Evolutionary conservation across 2,797 vertebrate species (phyloP).

Genomic region (Oryzias sinensis): DNA sequence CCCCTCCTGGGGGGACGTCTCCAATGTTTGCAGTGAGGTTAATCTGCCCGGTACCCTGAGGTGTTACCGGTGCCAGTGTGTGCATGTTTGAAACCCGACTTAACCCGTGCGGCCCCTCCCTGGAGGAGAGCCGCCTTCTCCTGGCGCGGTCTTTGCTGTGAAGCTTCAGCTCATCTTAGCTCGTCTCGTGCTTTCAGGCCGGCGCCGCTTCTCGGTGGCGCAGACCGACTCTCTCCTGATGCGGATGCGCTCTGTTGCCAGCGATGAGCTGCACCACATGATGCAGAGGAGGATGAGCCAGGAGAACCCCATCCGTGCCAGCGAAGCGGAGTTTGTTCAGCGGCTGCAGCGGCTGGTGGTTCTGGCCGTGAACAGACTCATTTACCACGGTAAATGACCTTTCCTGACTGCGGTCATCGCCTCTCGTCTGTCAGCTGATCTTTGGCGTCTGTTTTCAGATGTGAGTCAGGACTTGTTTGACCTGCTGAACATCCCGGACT

Average conservation of each 20-base stretch:
- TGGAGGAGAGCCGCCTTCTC: too few relatives aligned
- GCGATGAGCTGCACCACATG: slow-evolving; percentile 92
- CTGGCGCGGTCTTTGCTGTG: too few relatives aligned
- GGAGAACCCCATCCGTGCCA: slow-evolving; percentile 89
- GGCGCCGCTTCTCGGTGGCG: slow-evolving; percentile 84
- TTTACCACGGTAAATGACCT: slow-evolving; percentile 85
- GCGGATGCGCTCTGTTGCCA: slow-evolving; percentile 93
- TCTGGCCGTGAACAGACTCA: slow-evolving; percentile 90
- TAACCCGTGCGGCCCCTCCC: slow-evolving; percentile 6
- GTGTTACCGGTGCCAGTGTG: slow-evolving; percentile 62
- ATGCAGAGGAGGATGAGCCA: slow-evolving; percentile 96
- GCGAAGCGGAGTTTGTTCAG: slow-evolving; percentile 89
- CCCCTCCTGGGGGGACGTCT: slow-evolving; percentile 55
- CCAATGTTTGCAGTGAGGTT: slow-evolving; percentile 57
- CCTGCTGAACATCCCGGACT: slow-evolving; percentile 87
- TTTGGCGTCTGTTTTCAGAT: slow-evolving; percentile 68
- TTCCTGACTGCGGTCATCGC: not conserved
- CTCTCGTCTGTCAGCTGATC: slow-evolving; percentile 7
- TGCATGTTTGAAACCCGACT: slow-evolving; percentile 47
- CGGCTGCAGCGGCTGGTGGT: slow-evolving; percentile 90
- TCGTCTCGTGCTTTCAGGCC: slow-evolving; percentile 66
- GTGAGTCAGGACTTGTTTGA: slow-evolving; percentile 85
- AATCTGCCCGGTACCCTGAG: slow-evolving; percentile 67
- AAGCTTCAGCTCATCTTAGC: slow-evolving; percentile 3
- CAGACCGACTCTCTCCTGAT: slow-evolving; percentile 90